Percentiles rank a stretch among this genome's conserved stretches.
Conservation (phyloP, 2,888 invertebrate species). For the Melipona bicolor region DNA sequence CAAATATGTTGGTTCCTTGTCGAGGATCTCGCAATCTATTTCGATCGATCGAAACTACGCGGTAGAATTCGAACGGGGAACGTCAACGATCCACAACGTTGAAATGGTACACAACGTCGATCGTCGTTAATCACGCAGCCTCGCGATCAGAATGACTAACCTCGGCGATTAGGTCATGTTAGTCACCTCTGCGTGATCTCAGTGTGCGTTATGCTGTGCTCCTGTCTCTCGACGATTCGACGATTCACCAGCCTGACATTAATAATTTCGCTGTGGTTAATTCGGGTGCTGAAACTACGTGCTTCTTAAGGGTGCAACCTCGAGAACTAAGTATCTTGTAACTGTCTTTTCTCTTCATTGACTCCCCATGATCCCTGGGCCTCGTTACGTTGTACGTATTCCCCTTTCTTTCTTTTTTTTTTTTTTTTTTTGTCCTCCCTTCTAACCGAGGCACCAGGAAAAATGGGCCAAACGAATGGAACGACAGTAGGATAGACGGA, state of each 20-base stretch:
- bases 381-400: background rate
- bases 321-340: conserved; percentile 33
- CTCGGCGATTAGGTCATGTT: conserved; percentile 70
- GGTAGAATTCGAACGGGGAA: background rate
- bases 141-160: conserved; percentile 68
- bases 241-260: conserved; percentile 88
- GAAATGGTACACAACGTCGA: background rate
- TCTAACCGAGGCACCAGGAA: background rate
- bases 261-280: conserved; percentile 66
- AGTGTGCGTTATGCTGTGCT: conserved; percentile 89
- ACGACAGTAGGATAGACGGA: background rate
- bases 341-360: conserved; percentile 59
- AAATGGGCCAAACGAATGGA: background rate
- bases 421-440: background rate
- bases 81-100: conserved; percentile 4
- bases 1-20: too few species aligned
- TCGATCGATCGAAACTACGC: too few species aligned
- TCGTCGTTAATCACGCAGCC: conserved; percentile 37
- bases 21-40: too few species aligned
- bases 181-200: conserved; percentile 88
- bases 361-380: background rate
- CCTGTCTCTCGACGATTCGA: conserved; percentile 88
- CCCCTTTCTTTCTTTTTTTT: background rate
- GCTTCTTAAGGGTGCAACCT: conserved; percentile 12
- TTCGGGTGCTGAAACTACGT: background rate